phyloP scores from a whole-genome alignment of 1,140 invertebrate genomes.

The Fopius arisanus region DNA sequence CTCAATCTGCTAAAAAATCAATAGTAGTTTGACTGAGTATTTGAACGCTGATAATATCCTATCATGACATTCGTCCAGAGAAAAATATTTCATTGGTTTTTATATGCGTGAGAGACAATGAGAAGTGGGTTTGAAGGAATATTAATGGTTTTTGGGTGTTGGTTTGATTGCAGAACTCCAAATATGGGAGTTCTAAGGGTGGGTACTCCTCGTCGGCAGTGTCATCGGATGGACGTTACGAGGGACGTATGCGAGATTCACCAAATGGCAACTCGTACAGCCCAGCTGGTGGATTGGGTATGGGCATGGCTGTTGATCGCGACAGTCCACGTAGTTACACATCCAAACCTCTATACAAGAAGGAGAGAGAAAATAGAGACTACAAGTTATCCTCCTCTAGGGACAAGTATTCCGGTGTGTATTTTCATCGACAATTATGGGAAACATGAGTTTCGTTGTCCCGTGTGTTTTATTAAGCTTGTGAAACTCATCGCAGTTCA shows the following conservation, averaged over 20 bases:
- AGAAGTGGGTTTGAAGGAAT: neutral
- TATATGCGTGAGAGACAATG: neutral
- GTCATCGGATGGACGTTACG: constrained; percentile 65
- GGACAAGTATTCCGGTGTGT: constrained; percentile 82
- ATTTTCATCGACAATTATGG: constrained; percentile 14
- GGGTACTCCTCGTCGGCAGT: constrained; percentile 67
- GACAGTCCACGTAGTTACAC: constrained; percentile 74
- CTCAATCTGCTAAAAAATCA: constrained; percentile 60
- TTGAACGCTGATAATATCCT: neutral
- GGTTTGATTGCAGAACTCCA: constrained; percentile 70
- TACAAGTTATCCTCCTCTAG: constrained; percentile 80
- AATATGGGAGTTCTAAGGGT: constrained; percentile 77
- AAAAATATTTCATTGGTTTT: neutral
- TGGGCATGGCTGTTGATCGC: constrained; percentile 70
- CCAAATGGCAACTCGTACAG: constrained; percentile 79
- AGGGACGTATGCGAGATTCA: constrained; percentile 74
- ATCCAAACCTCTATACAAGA: constrained; percentile 84
- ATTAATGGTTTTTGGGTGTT: neutral
- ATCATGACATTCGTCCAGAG: neutral
- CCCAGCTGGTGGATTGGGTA: constrained; percentile 68
- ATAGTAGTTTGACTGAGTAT: constrained; percentile 45
- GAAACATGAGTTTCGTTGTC: neutral
- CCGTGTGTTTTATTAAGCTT: no score
- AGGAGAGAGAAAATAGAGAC: constrained; percentile 91
- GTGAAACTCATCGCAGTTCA: no score